These are phyloP conservation scores for Brachypalpus laphriformis DNA, from an alignment of 2,888 invertebrate species.

Conservation along the genomic window DNA sequence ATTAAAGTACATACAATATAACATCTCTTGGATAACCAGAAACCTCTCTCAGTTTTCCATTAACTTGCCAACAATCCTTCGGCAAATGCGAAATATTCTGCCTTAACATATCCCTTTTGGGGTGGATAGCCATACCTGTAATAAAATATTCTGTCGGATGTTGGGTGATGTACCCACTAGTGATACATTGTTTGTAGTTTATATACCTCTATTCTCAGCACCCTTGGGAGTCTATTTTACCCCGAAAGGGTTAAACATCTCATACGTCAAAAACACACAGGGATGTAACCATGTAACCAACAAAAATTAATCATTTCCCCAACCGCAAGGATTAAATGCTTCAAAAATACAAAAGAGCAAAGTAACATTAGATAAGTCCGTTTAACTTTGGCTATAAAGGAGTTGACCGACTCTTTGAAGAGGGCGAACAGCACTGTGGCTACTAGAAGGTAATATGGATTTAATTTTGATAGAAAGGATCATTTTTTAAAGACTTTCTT, in stretches of 20 bases:
- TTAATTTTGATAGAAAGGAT: conserved; percentile 17
- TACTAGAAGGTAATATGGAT: conserved; percentile 3
- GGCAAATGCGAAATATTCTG: not conserved
- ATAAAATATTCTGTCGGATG: conserved; percentile 38
- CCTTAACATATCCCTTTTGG: not conserved
- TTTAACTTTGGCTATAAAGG: conserved; percentile 13
- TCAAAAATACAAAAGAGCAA: conserved; percentile 30
- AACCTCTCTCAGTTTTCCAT: conserved; percentile 31
- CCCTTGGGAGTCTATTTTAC: conserved; percentile 10
- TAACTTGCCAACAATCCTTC: conserved; percentile 16
- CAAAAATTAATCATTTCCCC: conserved; percentile 34
- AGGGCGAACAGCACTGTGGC: not conserved
- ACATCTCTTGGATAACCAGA: not conserved
- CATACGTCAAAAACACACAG: conserved; percentile 42
- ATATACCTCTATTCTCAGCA: not conserved
- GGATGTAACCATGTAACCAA: conserved; percentile 38
- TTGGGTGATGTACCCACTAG: conserved; percentile 16
- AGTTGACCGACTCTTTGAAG: conserved; percentile 17
- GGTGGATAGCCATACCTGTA: not conserved
- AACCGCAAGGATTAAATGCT: conserved; percentile 36
- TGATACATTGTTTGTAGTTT: conserved; percentile 41
- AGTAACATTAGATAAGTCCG: conserved; percentile 18
- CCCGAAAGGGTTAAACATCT: conserved; percentile 27
- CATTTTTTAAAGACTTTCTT: not conserved
- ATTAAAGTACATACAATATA: conserved; percentile 15